A percentile compares a stretch with the other conserved stretches of the same genome.
Conservation (phyloP, 1,140 invertebrate species). For the Brachionus angularis region DNA sequence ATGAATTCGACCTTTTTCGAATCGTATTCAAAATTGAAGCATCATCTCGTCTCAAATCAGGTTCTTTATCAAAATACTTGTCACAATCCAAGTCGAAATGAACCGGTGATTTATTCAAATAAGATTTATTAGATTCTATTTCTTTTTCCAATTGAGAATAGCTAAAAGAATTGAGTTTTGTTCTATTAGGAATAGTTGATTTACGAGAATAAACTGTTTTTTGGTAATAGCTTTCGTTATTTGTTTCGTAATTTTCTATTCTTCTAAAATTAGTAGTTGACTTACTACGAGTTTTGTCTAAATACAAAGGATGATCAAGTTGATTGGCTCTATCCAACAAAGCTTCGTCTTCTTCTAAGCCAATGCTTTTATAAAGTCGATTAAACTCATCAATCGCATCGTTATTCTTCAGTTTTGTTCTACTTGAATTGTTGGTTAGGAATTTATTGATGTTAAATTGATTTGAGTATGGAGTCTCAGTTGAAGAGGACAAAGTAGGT, state of each 20-base stretch:
- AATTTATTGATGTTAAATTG: conserved; percentile 40
- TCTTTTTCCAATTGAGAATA: no score
- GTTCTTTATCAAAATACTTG: no score
- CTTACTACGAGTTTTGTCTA: background rate
- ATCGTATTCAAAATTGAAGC: background rate
- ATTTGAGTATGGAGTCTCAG: background rate
- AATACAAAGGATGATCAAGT: background rate
- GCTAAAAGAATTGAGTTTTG: no score
- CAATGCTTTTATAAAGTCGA: conserved; percentile 8
- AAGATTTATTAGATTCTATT: no score
- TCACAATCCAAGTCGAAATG: no score
- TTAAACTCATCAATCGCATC: conserved; percentile 20
- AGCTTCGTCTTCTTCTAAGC: background rate
- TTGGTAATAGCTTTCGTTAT: conserved; percentile 16
- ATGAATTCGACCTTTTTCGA: background rate
- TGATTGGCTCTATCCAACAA: background rate
- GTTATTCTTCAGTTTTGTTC: background rate
- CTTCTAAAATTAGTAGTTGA: background rate
- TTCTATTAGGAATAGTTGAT: background rate
- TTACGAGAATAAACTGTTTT: background rate
- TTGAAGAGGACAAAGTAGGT: conserved; percentile 13
- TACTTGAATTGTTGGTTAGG: background rate
- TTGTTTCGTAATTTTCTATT: background rate
- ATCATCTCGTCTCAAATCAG: background rate
- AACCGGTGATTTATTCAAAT: no score